A percentile compares a stretch with the other conserved stretches of the same genome.
Evolutionary conservation across 2,113 vertebrate species (phyloP).

Genomic region (Saccopteryx leptura): DNA sequence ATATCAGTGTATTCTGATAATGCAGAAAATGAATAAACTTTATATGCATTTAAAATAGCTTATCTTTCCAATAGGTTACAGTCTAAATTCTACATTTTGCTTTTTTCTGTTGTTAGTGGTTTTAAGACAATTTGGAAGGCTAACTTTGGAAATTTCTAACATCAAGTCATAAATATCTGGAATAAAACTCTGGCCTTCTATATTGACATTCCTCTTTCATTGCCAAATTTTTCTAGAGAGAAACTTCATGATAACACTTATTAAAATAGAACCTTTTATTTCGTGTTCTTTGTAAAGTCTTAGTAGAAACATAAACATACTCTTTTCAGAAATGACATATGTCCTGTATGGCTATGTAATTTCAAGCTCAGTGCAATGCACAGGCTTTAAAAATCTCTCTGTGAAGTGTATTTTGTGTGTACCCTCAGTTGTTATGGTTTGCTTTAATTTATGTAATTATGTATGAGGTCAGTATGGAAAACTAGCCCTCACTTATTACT

Average conservation of each 20-base stretch:
- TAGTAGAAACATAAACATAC: conserved; percentile 52
- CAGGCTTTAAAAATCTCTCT: conserved; percentile 54
- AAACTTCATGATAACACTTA: conserved; percentile 56
- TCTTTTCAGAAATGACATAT: conserved; percentile 75
- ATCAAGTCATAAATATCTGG: conserved; percentile 35
- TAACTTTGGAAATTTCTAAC: conserved; percentile 47
- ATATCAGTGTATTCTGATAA: conserved; percentile 9
- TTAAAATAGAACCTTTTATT: conserved; percentile 46
- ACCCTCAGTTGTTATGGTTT: conserved; percentile 69
- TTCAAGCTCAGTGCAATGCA: conserved; percentile 67
- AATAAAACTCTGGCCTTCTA: conserved; percentile 17
- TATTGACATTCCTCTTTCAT: conserved; percentile 9
- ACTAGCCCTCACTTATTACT: conserved; percentile 65
- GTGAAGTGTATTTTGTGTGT: conserved; percentile 68
- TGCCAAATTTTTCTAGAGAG: conserved; percentile 52
- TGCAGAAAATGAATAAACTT: conserved; percentile 14
- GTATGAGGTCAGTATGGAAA: conserved; percentile 81
- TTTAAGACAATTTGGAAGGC: conserved; percentile 44
- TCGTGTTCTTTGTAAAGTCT: neutral
- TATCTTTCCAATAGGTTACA: neutral
- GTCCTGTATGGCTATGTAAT: conserved; percentile 66
- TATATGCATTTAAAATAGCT: conserved; percentile 10
- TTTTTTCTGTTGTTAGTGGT: conserved; percentile 12
- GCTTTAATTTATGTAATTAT: conserved; percentile 79
- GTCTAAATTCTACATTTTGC: neutral